These are phyloP conservation scores for Phoxinus phoxinus DNA, from an alignment of 2,113 vertebrate species.

Conservation along the genomic window DNA sequence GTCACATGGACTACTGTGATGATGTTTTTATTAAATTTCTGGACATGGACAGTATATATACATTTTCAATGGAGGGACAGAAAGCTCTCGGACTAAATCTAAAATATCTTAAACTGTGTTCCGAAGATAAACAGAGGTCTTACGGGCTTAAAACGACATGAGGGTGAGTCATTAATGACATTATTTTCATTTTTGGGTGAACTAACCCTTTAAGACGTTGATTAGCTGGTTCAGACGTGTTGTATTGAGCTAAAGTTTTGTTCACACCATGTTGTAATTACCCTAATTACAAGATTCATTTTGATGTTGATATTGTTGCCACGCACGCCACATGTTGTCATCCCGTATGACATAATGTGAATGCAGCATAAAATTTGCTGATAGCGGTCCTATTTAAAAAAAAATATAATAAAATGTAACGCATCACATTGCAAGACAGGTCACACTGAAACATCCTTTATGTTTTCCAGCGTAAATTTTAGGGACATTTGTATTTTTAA, in stretches of 20 bases:
- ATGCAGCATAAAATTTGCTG: not conserved
- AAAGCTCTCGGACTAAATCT: no score
- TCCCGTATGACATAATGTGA: not conserved
- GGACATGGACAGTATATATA: no score
- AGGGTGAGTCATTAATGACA: no score
- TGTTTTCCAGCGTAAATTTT: not conserved
- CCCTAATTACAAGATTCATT: not conserved
- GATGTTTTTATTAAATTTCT: no score
- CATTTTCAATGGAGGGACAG: no score
- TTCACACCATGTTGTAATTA: not conserved
- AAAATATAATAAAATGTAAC: not conserved
- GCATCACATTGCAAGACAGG: not conserved
- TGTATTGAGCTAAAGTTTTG: not conserved
- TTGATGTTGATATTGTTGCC: not conserved
- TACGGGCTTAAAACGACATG: no score
- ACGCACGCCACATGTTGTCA: not conserved
- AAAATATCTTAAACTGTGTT: no score
- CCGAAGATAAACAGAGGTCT: no score
- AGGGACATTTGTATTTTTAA: not conserved
- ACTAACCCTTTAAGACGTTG: no score
- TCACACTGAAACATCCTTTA: not conserved
- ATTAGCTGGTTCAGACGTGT: not conserved
- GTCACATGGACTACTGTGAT: no score
- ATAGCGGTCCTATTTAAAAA: not conserved
- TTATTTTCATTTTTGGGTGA: no score